Base-by-base conservation (phyloP, 2,113 vertebrate species). In the Lonchura striata region DNA sequence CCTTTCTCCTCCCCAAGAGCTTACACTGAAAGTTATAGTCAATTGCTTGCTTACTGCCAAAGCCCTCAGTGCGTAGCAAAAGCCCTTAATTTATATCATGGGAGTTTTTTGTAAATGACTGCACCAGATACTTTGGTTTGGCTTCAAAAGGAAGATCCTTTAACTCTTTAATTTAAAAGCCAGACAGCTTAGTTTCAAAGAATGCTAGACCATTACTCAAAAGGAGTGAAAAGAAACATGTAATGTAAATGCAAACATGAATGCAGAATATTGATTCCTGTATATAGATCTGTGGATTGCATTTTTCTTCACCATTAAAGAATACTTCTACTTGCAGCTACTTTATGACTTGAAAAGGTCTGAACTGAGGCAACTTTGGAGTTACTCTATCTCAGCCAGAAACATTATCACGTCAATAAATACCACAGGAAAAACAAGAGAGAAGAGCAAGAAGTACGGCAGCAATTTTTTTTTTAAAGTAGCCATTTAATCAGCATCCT, bases 1-100 rank as follows among this genome's bases (percentile, higher is more conserved):
- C 5, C 15, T 14, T 3, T 14, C 6, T 10, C 6, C 15, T 5
- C 2, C 0, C 0, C 7, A 85, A 27, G 15, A 85, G 28, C 6
- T 52, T 49, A 21, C 28, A 52, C 30, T 65, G 15, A 60, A 82
- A 68, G 27, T n/a, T 10, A 22, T 0, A 68, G 13, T 50, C 22
- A 37, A 47, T 30, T 47, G 44, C 19, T 46, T 86, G 19, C 18
- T 60, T 57, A 47, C 18, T 61, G 13, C 11, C 23, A 87, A 76
- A 53, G 37, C 15, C 16, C 15, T 41, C 10, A 41, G 53, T 7
- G 19, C 30, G 39, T 2, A 74, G n/a, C 10, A 52, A 92, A 92
- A 86, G 24, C 42, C 27, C 50, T 47, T 16, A 90, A 69, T 5
- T 47, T 79, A 0, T 0, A 72, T 17, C 33, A 65, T 2, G 3